Percentiles rank a stretch among this genome's conserved stretches.
Conservation (phyloP, 2,113 vertebrate species). For the Actinemys pallida region DNA sequence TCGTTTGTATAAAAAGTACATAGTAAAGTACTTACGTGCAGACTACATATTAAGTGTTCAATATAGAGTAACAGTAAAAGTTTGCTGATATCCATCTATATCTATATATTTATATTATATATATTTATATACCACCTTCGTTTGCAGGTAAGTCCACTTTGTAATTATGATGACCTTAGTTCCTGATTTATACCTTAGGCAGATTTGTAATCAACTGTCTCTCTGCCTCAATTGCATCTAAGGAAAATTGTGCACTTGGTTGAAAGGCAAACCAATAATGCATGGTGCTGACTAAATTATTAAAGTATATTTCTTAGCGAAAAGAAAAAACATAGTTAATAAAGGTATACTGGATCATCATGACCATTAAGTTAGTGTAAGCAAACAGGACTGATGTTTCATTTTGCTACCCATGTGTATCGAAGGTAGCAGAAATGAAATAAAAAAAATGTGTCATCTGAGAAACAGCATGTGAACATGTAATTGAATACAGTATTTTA, state of each 20-base stretch:
- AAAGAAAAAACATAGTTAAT: not conserved
- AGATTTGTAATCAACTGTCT: not conserved
- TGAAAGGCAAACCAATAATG: not conserved
- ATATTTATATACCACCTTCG: not conserved
- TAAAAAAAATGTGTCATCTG: not conserved
- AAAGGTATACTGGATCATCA: not conserved
- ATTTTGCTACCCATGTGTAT: not conserved
- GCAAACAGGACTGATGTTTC: not conserved
- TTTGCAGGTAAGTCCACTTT: not conserved
- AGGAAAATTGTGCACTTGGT: not conserved
- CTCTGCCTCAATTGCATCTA: not conserved
- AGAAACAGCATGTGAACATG: not conserved
- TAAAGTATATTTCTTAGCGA: not conserved
- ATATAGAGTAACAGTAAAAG: not conserved
- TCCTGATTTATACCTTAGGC: not conserved
- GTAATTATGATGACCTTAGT: not conserved
- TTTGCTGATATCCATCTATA: not conserved
- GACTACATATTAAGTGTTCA: not conserved
- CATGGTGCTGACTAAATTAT: not conserved
- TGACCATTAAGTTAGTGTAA: not conserved
- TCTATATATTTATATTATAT: too few species aligned
- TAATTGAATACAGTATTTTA: not conserved
- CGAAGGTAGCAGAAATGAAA: not conserved
- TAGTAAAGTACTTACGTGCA: not conserved
- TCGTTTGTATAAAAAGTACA: not conserved